phyloP scores from a whole-genome alignment of 2,797 vertebrate species.

The Sphenodon punctatus region DNA sequence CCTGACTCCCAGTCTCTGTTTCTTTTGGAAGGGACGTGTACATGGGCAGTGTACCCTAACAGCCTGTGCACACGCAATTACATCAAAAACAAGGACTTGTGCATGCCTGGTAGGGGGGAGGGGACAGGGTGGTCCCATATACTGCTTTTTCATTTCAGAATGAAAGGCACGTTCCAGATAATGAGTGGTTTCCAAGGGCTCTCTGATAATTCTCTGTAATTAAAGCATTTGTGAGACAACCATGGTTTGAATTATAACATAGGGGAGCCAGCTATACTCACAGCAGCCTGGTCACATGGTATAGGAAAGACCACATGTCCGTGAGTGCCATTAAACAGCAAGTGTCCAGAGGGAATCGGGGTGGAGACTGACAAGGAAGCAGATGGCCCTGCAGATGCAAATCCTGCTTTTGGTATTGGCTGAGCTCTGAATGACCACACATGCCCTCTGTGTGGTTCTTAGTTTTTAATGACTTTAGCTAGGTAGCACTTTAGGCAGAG shows the following conservation, averaged over 20 bases:
- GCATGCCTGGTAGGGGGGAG: too few relatives aligned
- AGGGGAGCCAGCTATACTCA: background rate
- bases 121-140: too few relatives aligned
- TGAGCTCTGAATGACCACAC: background rate
- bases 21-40: too few relatives aligned
- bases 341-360: too few relatives aligned
- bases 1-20: too few relatives aligned
- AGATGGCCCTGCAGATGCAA: background rate
- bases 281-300: background rate
- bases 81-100: too few relatives aligned
- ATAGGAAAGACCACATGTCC: background rate
- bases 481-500: background rate
- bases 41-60: too few relatives aligned
- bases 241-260: background rate
- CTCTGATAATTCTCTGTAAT: background rate
- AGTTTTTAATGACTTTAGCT: background rate
- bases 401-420: background rate
- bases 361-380: background rate
- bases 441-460: background rate
- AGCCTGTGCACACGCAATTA: too few relatives aligned
- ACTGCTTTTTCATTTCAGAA: too few relatives aligned
- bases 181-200: background rate
- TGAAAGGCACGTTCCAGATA: background rate
- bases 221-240: background rate
- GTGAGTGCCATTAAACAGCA: background rate